These are phyloP conservation scores for Laticauda laticaudata DNA, from an alignment of 2,113 vertebrate genomes.

Conservation along the genomic window DNA sequence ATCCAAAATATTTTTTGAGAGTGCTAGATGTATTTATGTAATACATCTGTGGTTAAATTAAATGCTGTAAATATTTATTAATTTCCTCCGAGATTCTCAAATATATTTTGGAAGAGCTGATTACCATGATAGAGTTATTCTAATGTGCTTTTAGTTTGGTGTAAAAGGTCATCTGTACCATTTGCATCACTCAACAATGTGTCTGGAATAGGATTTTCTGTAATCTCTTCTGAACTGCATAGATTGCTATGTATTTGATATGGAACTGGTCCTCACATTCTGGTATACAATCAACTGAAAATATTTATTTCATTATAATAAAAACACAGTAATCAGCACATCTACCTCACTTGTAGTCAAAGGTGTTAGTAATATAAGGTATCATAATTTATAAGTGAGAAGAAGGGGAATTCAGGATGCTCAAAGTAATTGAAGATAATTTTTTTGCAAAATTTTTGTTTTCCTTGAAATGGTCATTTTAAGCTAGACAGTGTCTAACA, in stretches of 20 bases:
- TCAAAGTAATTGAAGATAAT: conserved; percentile 26
- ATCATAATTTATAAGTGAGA: not conserved
- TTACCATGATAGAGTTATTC: not conserved
- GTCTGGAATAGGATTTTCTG: not conserved
- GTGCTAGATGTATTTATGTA: conserved; percentile 9
- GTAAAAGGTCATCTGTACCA: not conserved
- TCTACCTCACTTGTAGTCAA: not conserved
- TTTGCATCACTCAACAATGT: not conserved
- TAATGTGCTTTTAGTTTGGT: not conserved
- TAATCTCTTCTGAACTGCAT: not conserved
- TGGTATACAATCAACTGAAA: not conserved
- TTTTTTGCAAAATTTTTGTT: not conserved
- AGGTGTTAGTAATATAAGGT: not conserved
- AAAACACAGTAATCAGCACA: not conserved
- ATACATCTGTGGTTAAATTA: conserved; percentile 52
- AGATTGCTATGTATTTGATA: not conserved
- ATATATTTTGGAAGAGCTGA: not conserved
- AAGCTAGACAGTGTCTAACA: conserved; percentile 50
- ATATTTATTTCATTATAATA: not conserved
- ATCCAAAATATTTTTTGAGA: not conserved
- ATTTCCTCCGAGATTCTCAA: conserved; percentile 43
- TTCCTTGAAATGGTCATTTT: not conserved
- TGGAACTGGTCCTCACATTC: not conserved
- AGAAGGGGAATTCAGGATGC: not conserved
- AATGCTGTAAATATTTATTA: conserved; percentile 4